These are phyloP conservation scores for Crossocerus cetratus DNA, from an alignment of 2,888 invertebrate genomes.

Conservation along the genomic window DNA sequence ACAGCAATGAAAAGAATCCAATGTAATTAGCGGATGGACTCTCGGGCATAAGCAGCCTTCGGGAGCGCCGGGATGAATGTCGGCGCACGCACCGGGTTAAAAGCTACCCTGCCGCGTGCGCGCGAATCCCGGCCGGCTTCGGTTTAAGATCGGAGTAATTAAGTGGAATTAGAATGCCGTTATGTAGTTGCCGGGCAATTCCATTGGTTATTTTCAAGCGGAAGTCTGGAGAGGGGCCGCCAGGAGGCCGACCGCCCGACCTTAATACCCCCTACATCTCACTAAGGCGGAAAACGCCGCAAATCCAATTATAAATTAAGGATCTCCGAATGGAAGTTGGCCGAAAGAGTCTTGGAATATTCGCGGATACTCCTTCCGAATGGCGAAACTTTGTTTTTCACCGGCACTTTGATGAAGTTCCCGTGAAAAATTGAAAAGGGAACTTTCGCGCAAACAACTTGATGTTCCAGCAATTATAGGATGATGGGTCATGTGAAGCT, in stretches of 20 bases:
- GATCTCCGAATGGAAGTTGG: conserved; percentile 42
- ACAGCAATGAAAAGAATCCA: not conserved
- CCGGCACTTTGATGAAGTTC: conserved; percentile 14
- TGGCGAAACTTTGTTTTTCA: conserved; percentile 37
- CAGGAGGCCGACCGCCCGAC: conserved; percentile 40
- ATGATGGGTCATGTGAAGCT: not conserved
- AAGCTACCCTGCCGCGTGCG: not conserved
- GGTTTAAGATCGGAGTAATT: conserved; percentile 27
- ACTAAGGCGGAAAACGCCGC: conserved; percentile 48
- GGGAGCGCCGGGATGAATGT: conserved; percentile 1
- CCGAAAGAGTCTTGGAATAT: conserved; percentile 33
- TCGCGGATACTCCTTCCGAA: conserved; percentile 27
- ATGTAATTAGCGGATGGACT: not conserved
- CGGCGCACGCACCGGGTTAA: not conserved
- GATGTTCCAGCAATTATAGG: not conserved
- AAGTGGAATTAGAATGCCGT: conserved; percentile 33
- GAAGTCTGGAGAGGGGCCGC: conserved; percentile 46
- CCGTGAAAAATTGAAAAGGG: not conserved
- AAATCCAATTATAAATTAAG: conserved; percentile 52
- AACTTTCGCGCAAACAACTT: conserved; percentile 7
- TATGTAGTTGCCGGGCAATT: conserved; percentile 36
- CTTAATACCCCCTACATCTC: conserved; percentile 42
- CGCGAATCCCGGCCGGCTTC: not conserved
- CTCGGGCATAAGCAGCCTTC: not conserved
- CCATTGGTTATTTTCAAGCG: conserved; percentile 45